Conservation (phyloP, 2,888 invertebrate genomes). For the Conistra vaccinii region DNA sequence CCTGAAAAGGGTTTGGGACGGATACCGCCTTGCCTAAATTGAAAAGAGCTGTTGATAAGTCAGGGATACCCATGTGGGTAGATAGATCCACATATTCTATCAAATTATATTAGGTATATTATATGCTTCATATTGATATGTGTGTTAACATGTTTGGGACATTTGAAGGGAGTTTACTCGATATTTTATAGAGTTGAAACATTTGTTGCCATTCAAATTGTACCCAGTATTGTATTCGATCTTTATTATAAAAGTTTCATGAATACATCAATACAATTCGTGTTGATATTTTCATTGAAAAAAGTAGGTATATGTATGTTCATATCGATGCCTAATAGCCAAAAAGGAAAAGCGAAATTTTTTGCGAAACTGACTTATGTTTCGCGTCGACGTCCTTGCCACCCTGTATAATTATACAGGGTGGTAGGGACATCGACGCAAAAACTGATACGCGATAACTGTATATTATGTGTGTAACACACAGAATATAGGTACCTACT, state of each 20-base stretch:
- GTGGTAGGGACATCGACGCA: too few relatives aligned
- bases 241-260: slow-evolving; percentile 7
- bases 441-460: too few relatives aligned
- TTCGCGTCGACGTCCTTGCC: too few relatives aligned
- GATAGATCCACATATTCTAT: slow-evolving; percentile 39
- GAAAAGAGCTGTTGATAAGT: slow-evolving; percentile 64
- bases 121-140: slow-evolving; percentile 27
- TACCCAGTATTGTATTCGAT: background rate
- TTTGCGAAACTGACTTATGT: too few relatives aligned
- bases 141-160: slow-evolving; percentile 33
- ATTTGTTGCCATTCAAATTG: slow-evolving; percentile 1
- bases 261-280: background rate
- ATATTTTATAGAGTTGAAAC: slow-evolving; percentile 11
- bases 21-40: slow-evolving; percentile 55
- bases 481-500: background rate
- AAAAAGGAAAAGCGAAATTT: too few relatives aligned
- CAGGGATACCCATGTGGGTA: slow-evolving; percentile 46
- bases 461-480: background rate
- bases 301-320: background rate
- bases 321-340: too few relatives aligned
- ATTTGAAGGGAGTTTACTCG: background rate
- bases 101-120: slow-evolving; percentile 29
- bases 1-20: slow-evolving; percentile 60
- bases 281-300: slow-evolving; percentile 8
- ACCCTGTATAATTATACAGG: too few relatives aligned